Percentiles rank a stretch among this genome's conserved stretches.
Evolutionary conservation across 1,140 invertebrate genomes (phyloP).

Genomic region (Drosophila lacteicornis): DNA sequence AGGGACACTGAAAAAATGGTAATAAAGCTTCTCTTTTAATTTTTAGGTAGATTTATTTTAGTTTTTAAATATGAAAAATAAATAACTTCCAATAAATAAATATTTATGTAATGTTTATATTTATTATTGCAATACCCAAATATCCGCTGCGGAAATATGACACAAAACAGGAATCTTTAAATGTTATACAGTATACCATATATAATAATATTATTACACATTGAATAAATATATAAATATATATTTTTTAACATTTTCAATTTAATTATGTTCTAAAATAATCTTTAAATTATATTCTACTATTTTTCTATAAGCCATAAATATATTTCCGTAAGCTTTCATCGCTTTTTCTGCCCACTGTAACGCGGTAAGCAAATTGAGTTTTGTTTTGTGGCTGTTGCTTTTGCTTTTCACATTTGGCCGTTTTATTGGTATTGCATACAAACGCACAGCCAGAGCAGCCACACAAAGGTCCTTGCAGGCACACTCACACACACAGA

Average conservation of each 20-base stretch:
- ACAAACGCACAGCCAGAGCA: slow-evolving; percentile 40
- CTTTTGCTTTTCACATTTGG: slow-evolving; percentile 70
- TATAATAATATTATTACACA: no score
- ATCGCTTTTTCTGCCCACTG: slow-evolving; percentile 16
- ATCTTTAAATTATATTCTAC: background rate
- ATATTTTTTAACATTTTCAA: no score
- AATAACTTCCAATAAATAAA: no score
- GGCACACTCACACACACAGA: slow-evolving; percentile 6
- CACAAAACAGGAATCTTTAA: no score
- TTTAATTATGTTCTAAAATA: background rate
- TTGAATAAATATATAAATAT: no score
- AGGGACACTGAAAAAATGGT: background rate
- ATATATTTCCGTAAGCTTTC: background rate
- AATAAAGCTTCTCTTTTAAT: no score
- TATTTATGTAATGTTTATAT: no score
- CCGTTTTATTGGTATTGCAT: slow-evolving; percentile 78
- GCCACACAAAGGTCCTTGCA: slow-evolving; percentile 25
- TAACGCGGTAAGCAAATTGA: slow-evolving; percentile 71
- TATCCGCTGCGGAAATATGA: no score
- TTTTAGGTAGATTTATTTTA: no score
- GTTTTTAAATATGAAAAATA: no score
- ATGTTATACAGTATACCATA: no score
- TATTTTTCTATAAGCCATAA: background rate
- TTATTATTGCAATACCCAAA: no score
- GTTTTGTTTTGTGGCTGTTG: slow-evolving; percentile 57